Conservation (phyloP, 2,888 invertebrate genomes). For the Melipona beecheii region DNA sequence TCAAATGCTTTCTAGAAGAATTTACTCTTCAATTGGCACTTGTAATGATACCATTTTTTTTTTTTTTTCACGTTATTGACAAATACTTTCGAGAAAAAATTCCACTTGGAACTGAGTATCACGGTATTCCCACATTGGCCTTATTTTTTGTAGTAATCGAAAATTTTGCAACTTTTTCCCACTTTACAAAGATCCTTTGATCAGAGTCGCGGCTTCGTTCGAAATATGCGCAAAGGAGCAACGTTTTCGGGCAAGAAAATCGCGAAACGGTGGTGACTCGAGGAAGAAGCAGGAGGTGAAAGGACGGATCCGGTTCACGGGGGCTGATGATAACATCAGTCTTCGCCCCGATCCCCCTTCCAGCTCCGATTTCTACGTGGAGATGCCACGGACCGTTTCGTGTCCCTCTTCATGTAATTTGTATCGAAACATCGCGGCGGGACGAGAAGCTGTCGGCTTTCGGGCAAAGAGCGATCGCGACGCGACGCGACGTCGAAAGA, state of each 20-base stretch:
- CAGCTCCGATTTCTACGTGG: neutral
- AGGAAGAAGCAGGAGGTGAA: slow-evolving; percentile 38
- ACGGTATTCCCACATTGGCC: too few relatives aligned
- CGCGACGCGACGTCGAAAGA: slow-evolving; percentile 68
- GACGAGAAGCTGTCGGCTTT: slow-evolving; percentile 76
- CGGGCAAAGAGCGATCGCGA: slow-evolving; percentile 78
- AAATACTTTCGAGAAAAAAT: too few relatives aligned
- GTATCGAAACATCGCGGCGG: slow-evolving; percentile 81
- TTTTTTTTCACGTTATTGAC: too few relatives aligned
- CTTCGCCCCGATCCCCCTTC: slow-evolving; percentile 65
- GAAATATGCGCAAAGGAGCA: neutral
- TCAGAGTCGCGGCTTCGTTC: neutral
- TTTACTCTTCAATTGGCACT: too few relatives aligned
- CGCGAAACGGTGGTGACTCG: neutral
- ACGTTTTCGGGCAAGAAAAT: slow-evolving; percentile 5
- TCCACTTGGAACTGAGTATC: too few relatives aligned
- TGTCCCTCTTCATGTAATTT: slow-evolving; percentile 82
- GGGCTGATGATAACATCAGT: slow-evolving; percentile 81
- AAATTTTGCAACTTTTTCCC: too few relatives aligned
- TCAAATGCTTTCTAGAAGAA: too few relatives aligned
- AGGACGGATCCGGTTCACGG: slow-evolving; percentile 68
- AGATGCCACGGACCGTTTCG: slow-evolving; percentile 54
- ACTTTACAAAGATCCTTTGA: too few relatives aligned
- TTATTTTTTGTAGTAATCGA: too few relatives aligned
- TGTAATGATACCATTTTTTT: too few relatives aligned